Percentiles rank a stretch among this genome's conserved stretches.
phyloP scores from a whole-genome alignment of 2,797 vertebrate genomes.

The Sebastes itinus region DNA sequence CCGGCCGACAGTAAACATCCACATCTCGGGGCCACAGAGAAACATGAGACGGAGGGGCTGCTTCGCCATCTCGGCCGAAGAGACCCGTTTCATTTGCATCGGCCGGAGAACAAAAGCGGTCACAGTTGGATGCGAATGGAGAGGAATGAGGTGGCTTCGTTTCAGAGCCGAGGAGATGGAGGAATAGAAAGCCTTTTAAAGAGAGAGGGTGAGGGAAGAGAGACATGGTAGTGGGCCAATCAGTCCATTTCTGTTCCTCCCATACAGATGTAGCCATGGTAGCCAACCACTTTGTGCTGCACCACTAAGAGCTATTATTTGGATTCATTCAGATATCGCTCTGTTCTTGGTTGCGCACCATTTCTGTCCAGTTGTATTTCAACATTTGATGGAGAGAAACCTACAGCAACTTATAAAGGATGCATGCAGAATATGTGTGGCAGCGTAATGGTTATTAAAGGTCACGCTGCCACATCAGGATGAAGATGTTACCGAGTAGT shows the following conservation, averaged over 20 bases:
- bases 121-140: conserved; percentile 48
- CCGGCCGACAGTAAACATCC: conserved; percentile 71
- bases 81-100: conserved; percentile 72
- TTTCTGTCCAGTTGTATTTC: background rate
- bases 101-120: conserved; percentile 60
- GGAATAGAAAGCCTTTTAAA: conserved; percentile 31
- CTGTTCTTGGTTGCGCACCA: background rate
- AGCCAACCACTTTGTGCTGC: conserved; percentile 1
- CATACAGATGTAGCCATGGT: conserved; percentile 14
- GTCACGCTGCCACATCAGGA: background rate
- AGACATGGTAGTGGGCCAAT: conserved; percentile 1
- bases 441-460: background rate
- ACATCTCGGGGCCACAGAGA: conserved; percentile 42
- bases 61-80: conserved; percentile 40
- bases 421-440: background rate
- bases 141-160: conserved; percentile 45
- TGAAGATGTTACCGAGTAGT: background rate
- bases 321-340: background rate
- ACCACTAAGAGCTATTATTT: background rate
- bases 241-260: conserved; percentile 1
- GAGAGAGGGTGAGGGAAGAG: conserved; percentile 5
- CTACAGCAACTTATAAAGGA: background rate
- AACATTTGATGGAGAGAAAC: background rate
- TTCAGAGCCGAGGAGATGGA: conserved; percentile 41
- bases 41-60: conserved; percentile 25